phyloP scores from a whole-genome alignment of 1,140 invertebrate genomes.

The Xylocopa sonorina region DNA sequence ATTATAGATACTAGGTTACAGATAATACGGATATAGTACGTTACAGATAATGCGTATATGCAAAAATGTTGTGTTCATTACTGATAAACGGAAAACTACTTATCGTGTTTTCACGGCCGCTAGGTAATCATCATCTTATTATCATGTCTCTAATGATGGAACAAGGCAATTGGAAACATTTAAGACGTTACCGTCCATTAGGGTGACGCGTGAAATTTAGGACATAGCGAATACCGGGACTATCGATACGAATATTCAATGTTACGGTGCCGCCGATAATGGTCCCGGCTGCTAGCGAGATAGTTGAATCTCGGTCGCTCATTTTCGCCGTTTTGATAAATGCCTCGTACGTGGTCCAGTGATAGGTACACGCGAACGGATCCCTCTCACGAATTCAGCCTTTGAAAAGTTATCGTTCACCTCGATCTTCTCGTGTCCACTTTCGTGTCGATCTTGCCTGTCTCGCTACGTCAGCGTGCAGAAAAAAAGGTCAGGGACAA shows the following conservation, averaged over 20 bases:
- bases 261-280: background rate
- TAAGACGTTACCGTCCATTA: no score
- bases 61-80: no score
- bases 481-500: background rate
- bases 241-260: background rate
- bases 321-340: background rate
- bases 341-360: background rate
- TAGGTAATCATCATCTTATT: no score
- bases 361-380: background rate
- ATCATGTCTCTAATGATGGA: no score
- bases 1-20: no score
- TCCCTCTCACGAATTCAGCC: background rate
- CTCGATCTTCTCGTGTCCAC: background rate
- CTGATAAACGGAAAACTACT: no score
- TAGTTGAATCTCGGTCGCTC: background rate
- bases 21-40: no score
- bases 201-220: background rate
- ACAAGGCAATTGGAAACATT: no score
- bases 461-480: no score
- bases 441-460: background rate
- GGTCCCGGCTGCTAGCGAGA: background rate
- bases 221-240: background rate
- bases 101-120: no score
- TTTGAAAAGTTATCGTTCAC: slow-evolving; percentile 5
- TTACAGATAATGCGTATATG: no score